Conservation (phyloP, 2,888 invertebrate genomes). For the Odontocerum albicorne region DNA sequence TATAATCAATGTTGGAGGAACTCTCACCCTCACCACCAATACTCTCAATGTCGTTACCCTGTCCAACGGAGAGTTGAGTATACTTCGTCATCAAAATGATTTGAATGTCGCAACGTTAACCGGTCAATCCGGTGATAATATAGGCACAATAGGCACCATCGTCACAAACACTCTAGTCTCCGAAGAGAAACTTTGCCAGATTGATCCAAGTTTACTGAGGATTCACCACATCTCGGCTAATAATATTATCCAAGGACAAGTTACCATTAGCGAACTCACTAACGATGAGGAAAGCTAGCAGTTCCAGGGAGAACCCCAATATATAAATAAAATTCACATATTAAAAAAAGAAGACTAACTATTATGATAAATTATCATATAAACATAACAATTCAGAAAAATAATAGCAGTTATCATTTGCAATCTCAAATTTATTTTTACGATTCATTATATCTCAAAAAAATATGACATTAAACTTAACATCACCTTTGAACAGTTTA, state of each 20-base stretch:
- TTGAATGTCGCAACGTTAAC: slow-evolving; percentile 30
- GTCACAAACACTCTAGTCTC: slow-evolving; percentile 29
- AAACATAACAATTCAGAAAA: no score
- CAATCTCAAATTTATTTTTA: no score
- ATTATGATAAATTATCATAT: no score
- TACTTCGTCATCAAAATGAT: slow-evolving; percentile 35
- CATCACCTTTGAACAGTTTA: no score
- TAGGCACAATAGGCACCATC: slow-evolving; percentile 28
- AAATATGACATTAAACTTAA: no score
- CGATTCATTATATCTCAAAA: no score
- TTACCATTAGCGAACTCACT: slow-evolving; percentile 49
- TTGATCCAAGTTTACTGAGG: slow-evolving; percentile 49
- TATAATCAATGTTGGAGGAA: slow-evolving; percentile 36
- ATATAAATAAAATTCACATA: no score
- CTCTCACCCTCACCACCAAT: slow-evolving; percentile 36
- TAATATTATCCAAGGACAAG: slow-evolving; percentile 39
- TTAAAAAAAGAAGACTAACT: no score
- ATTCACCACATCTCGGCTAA: slow-evolving; percentile 43
- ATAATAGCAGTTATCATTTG: no score
- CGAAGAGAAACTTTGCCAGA: slow-evolving; percentile 44
- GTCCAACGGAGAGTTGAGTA: slow-evolving; percentile 42
- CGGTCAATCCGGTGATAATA: slow-evolving; percentile 15
- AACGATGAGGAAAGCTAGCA: no score
- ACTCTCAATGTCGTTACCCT: slow-evolving; percentile 46
- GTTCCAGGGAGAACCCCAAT: no score